Evolutionary conservation across 2,888 invertebrate species (phyloP), one percentile per base, ranked within the genome.

Genomic region (Erynnis tages): DNA sequence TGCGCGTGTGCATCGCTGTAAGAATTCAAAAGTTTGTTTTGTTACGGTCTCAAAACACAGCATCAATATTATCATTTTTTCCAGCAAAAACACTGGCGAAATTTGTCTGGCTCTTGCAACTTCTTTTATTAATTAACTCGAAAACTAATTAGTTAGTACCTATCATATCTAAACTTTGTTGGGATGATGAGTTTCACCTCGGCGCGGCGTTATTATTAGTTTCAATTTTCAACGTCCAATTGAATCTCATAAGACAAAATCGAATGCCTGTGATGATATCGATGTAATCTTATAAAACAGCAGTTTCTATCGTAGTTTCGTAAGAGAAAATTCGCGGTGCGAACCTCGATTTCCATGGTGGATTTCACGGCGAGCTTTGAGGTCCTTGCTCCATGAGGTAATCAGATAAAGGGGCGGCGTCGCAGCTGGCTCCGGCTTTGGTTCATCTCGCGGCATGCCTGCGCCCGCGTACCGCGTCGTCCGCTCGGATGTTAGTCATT

Each of bases 381-480:
- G 87, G 87, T 88, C 87, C 86, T 87, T 88, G 84, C 80, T 76
- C 85, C 79, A 41, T 50, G 50, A 50, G 78, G 83, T 86, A 86
- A 86, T 84, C 82, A 77, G 81, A 83, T 83, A 81, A 78, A 78
- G 71, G 69, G 67, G 71, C 69, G 67, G 69, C 62, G 60, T 69
- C 73, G 79, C 79, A 79, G 81, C 78, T 75, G 78, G 71, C 71
- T 69, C 67, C 72, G 73, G 73, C 73, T 60, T 67, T 65, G 67
- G 74, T 71, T 76, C 81, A 82, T 84, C 82, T 83, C 77, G 62
- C 54, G 66, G 67, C 65, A 61, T 66, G 69, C 63, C 59, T 60
- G 61, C 59, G 63, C 65, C 67, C 62, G 65, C 62, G 62, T 63
- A 61, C 62, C 63, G 65, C n/a, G 11, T 10, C 63, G 57, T 34